Evolutionary conservation across 2,113 vertebrate species (phyloP), one percentile per base, ranked within the genome.

Genomic region (Caloenas nicobarica): DNA sequence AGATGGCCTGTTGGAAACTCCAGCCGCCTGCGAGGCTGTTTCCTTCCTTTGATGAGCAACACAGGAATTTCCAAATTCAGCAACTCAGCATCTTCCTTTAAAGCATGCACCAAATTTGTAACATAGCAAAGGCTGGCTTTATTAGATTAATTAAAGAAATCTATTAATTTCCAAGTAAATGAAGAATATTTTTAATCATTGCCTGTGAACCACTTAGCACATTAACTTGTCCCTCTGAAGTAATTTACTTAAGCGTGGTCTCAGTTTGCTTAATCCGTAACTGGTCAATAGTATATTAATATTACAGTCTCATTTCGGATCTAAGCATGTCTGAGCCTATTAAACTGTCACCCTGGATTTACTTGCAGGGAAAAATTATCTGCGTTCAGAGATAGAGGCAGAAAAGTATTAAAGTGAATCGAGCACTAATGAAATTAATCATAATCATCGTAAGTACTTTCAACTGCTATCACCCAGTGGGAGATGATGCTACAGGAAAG

Each of bases 321-420:
- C 96, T 97, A 95, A 97, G 96, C 96, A 97, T 97, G 97, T 98
- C 96, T 98, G 93, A 97, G 95, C 96, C 97, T 97, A 98, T 98
- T 98, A 98, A 98, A 98, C 97, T 98, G 98, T 98, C 98, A 98
- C 88, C 97, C 85, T 96, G 96, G 97, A 98, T 99, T 99, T 98
- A 98, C 97, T 98, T 90, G 71, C 92, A 82, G 87, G 79, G 58
- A 96, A 96, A 97, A 96, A 97, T 96, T 96, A 97, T 97, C 97
- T 94, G 88, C 81, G 94, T 96, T 97, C 93, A 97, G 92, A 96
- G 96, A 97, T 81, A 97, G 97, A 95, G 84, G 89, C 81, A 93
- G 89, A 96, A 96, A 96, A 96, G 96, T 96, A 96, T 97, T 97
- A 96, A 97, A 97, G 91, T 94, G 94, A 97, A 96, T 88, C 1